Percentiles rank a stretch among this genome's conserved stretches.
Conservation (phyloP, 2,797 vertebrate species). For the Sebastes matsubarae region DNA sequence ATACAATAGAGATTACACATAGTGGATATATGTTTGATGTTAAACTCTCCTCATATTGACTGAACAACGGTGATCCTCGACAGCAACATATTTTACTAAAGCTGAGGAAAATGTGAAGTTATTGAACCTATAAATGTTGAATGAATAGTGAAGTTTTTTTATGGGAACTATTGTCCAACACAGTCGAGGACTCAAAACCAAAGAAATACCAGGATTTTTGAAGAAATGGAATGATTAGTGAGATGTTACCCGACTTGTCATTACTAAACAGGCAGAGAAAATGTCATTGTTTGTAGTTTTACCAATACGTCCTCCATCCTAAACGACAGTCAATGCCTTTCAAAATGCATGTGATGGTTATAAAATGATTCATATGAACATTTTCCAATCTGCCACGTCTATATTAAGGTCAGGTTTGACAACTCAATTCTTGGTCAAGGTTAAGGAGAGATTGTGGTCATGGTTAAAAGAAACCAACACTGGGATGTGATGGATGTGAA, state of each 20-base stretch:
- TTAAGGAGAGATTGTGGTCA: too few relatives aligned
- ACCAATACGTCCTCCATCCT: background rate
- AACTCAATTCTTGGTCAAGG: too few relatives aligned
- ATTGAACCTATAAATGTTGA: background rate
- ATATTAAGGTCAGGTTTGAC: too few relatives aligned
- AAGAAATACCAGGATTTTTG: background rate
- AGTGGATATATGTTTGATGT: background rate
- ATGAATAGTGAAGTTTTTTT: background rate
- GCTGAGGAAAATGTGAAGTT: background rate
- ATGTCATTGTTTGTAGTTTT: background rate
- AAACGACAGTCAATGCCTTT: background rate
- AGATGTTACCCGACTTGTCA: background rate
- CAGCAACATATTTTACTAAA: background rate
- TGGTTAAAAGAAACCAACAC: too few relatives aligned
- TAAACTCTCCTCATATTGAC: background rate
- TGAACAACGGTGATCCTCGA: background rate
- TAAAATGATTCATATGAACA: too few relatives aligned
- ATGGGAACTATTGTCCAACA: background rate
- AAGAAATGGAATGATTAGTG: background rate
- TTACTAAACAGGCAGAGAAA: background rate
- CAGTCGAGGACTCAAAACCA: background rate
- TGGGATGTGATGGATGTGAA: too few relatives aligned
- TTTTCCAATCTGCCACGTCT: too few relatives aligned
- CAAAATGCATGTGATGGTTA: too few relatives aligned
- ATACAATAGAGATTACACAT: too few relatives aligned